Base-by-base conservation (phyloP, 2,113 vertebrate species). In the Anas platyrhynchos region DNA sequence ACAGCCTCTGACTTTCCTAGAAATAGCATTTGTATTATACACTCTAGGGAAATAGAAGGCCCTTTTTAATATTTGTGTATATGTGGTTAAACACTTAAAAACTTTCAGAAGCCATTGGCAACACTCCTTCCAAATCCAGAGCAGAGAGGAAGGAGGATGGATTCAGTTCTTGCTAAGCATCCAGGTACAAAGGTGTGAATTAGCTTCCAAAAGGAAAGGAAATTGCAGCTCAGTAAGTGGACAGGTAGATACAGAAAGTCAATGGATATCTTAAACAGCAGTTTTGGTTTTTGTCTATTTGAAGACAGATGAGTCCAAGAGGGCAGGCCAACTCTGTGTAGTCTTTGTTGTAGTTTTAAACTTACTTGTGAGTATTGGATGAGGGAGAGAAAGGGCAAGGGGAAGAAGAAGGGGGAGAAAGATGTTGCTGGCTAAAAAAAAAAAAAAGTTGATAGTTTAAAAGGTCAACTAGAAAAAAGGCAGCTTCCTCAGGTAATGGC, bases 381-480 rank as follows among this genome's bases (percentile, higher is more conserved):
- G 62, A 82, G 55, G 50, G n/a, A 88, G 26, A 38, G 73, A 83
- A 81, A 59, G 29, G 58, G 8, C 26, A 59, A 26, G 34, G 41
- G 36, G 68, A 78, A 83, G 17, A 4, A 1, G 29, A 78, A 83
- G 16, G 5, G 1, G n/a, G 87, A 46, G 48, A 78, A 75, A 66
- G 52, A 78, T 44, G 83, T 79, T 62, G 41, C 50, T 77, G 61
- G 78, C 43, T 90, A 52, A 52, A 52, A 52, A 84, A 93, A 81
- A 88, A 52, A 52, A 88, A 52, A 50, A 48, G 91, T 76, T 54
- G 22, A 11, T 91, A 73, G 41, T 89, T 88, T 94, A 88, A 94
- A 88, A 93, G 80, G 80, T 90, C 73, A 84, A 31, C 76, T 84
- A 86, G 83, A 34, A 83, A 67, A 63, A 86, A 72, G 61, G 11